Evolutionary conservation across 2,113 vertebrate genomes (phyloP).

Genomic region (Saguinus imperator): DNA sequence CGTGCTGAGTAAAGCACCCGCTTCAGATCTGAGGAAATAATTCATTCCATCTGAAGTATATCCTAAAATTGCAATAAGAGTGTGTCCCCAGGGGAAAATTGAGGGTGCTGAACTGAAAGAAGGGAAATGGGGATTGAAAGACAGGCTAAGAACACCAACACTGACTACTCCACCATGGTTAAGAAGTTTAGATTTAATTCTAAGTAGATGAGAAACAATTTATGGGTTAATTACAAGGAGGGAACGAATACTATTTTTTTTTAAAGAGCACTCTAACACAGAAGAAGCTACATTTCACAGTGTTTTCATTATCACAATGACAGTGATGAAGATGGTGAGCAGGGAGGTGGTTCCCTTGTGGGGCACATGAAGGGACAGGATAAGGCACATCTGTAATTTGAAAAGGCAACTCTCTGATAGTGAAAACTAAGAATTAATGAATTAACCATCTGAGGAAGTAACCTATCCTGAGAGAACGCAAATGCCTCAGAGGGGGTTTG

Average conservation of each 20-base stretch:
- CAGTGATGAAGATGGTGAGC: background rate
- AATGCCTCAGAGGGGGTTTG: background rate
- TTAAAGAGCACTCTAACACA: background rate
- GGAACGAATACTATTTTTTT: background rate
- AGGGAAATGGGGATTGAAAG: background rate
- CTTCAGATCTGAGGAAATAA: background rate
- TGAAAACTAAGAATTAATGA: background rate
- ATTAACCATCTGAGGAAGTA: background rate
- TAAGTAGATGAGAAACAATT: background rate
- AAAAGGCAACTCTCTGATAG: background rate
- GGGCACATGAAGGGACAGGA: background rate
- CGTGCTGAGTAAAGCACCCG: background rate
- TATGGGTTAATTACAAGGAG: background rate
- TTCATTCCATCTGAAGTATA: background rate
- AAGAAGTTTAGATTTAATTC: background rate
- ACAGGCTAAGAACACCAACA: background rate
- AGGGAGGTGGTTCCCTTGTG: background rate
- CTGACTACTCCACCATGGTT: background rate
- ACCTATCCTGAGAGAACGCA: background rate
- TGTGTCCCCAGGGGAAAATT: background rate
- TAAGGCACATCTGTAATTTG: background rate
- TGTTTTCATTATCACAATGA: background rate
- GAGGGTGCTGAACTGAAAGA: background rate
- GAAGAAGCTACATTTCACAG: background rate
- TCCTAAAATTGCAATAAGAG: background rate